Evolutionary conservation across 30 jellyfish, hydroid and myxozoan genomes (phyloP).

Genomic region (Clytia hemisphaerica): DNA sequence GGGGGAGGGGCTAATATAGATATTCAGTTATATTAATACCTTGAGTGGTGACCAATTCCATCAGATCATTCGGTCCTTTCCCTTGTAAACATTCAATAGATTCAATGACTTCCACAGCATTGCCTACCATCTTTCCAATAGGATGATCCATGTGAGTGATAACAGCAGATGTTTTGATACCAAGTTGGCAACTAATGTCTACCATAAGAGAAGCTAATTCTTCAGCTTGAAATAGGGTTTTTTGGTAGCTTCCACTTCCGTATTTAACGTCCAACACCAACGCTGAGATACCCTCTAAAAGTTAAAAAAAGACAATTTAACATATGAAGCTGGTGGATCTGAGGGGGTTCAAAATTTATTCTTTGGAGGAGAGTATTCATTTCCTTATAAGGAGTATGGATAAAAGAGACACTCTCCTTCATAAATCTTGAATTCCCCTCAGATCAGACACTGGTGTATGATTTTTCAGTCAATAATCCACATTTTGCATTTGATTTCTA

Average conservation of each 20-base stretch:
- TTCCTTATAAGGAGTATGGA: no score
- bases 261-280: constrained; percentile 82
- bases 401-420: no score
- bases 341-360: no score
- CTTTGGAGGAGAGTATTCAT: no score
- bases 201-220: constrained; percentile 56
- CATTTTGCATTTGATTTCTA: no score
- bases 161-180: constrained; percentile 68
- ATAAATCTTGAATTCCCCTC: no score
- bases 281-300: no score
- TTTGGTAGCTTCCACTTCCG: constrained; percentile 65
- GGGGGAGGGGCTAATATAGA: background rate
- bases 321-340: no score
- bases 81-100: constrained; percentile 63
- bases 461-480: no score
- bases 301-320: no score
- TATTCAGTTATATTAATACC: constrained; percentile 27
- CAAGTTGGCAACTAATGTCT: constrained; percentile 41
- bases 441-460: no score
- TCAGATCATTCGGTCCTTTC: constrained; percentile 65
- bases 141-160: constrained; percentile 86
- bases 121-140: constrained; percentile 66
- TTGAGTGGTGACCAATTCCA: constrained; percentile 58
- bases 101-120: constrained; percentile 79
- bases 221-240: constrained; percentile 55